Conservation (phyloP, 2,888 invertebrate genomes). For the Odontomyia ornata region DNA sequence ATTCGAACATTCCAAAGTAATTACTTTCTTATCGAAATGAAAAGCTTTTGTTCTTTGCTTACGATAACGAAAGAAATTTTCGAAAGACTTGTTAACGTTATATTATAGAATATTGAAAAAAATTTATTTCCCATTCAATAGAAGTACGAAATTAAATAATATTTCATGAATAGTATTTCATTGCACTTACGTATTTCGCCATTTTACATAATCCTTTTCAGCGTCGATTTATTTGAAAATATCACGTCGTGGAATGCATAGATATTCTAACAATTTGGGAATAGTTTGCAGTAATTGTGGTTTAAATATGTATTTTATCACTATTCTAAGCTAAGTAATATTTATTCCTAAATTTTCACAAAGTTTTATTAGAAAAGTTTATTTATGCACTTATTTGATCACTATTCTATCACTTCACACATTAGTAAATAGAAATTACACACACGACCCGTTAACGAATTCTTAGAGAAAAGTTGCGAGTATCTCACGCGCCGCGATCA, state of each 20-base stretch:
- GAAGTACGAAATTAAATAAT: no score
- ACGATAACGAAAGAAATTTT: not conserved
- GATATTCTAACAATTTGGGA: not conserved
- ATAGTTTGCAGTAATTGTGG: no score
- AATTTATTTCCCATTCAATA: not conserved
- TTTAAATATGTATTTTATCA: no score
- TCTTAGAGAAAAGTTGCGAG: not conserved
- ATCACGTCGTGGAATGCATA: not conserved
- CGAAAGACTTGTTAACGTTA: not conserved
- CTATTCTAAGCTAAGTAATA: no score
- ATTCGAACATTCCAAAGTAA: constrained; percentile 38
- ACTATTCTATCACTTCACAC: no score
- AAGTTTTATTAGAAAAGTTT: no score
- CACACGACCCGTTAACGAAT: not conserved
- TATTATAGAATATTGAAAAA: not conserved
- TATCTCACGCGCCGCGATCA: constrained; percentile 4
- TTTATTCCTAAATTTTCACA: no score
- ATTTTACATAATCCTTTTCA: constrained; percentile 15
- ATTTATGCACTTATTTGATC: no score
- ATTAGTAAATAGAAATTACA: no score
- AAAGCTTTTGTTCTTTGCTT: constrained; percentile 26
- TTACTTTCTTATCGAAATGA: constrained; percentile 33
- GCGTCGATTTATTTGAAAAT: not conserved
- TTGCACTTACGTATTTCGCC: constrained; percentile 38
- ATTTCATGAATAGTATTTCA: no score